phyloP scores from a whole-genome alignment of 2,888 invertebrate genomes.

The Tinea trinotella region DNA sequence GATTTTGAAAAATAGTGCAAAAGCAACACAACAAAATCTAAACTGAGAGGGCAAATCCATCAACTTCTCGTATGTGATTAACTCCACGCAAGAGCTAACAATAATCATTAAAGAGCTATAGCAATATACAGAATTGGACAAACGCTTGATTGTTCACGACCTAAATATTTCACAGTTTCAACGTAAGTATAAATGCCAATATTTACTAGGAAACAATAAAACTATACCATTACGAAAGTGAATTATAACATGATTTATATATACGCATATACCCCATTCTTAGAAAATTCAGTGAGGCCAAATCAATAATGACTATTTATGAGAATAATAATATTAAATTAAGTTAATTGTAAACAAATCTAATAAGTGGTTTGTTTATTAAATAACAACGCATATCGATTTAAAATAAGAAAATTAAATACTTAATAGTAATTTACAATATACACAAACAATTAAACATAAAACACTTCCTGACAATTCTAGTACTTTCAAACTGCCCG shows the following conservation, averaged over 20 bases:
- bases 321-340: no score
- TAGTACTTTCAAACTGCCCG: slow-evolving; percentile 5
- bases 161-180: not conserved
- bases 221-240: not conserved
- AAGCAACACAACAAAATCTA: not conserved
- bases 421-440: no score
- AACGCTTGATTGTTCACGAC: not conserved
- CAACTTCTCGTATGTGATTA: not conserved
- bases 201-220: not conserved
- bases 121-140: not conserved
- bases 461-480: slow-evolving; percentile 10
- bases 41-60: not conserved
- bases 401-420: no score
- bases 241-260: not conserved
- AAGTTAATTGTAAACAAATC: no score
- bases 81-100: not conserved
- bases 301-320: no score
- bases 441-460: no score
- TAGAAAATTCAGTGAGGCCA: no score
- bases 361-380: no score
- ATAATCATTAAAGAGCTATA: not conserved
- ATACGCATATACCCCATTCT: no score
- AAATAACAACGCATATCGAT: no score
- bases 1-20: not conserved
- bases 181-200: not conserved